A percentile compares a stretch with the other conserved stretches of the same genome.
phyloP scores from a whole-genome alignment of 2,888 invertebrate species.

The Siphlonurus alternatus region DNA sequence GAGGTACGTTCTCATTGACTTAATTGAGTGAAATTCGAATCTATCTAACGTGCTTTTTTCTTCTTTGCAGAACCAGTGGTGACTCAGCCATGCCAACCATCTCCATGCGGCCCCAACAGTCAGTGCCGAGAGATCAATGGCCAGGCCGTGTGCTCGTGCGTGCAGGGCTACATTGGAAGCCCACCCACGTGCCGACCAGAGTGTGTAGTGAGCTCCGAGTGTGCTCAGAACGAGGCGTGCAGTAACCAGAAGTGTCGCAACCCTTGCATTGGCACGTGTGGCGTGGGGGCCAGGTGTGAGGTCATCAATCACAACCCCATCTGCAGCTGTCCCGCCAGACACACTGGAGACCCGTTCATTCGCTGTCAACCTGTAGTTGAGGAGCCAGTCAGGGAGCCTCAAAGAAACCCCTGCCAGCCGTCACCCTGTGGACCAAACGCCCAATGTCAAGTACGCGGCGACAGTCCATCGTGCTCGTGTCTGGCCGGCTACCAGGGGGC shows the following conservation, averaged over 20 bases:
- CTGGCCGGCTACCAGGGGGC: slow-evolving; percentile 39
- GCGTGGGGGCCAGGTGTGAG: slow-evolving; percentile 48
- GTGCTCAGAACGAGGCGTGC: slow-evolving; percentile 54
- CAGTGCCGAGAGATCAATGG: slow-evolving; percentile 53
- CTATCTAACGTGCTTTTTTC: too few species aligned
- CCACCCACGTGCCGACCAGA: slow-evolving; percentile 64
- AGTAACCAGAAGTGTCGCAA: slow-evolving; percentile 62
- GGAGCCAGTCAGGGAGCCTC: too few species aligned
- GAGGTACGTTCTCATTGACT: too few species aligned
- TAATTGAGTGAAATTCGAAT: too few species aligned
- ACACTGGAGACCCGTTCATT: slow-evolving; percentile 57
- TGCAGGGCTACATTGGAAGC: slow-evolving; percentile 50
- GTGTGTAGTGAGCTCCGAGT: slow-evolving; percentile 60
- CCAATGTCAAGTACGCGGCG: slow-evolving; percentile 34
- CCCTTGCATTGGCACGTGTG: slow-evolving; percentile 63
- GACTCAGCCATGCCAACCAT: slow-evolving; percentile 47
- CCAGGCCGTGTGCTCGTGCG: slow-evolving; percentile 61
- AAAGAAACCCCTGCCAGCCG: slow-evolving; percentile 42
- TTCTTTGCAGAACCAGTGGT: slow-evolving; percentile 30
- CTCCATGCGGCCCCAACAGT: slow-evolving; percentile 59
- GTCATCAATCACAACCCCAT: slow-evolving; percentile 63
- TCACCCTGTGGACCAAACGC: slow-evolving; percentile 56
- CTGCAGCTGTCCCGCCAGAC: slow-evolving; percentile 51
- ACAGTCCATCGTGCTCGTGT: slow-evolving; percentile 39
- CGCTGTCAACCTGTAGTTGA: slow-evolving; percentile 37